Percentiles rank a stretch among this genome's conserved stretches.
Evolutionary conservation across 2,888 invertebrate species (phyloP).

Genomic region (Trichopria drosophilae): DNA sequence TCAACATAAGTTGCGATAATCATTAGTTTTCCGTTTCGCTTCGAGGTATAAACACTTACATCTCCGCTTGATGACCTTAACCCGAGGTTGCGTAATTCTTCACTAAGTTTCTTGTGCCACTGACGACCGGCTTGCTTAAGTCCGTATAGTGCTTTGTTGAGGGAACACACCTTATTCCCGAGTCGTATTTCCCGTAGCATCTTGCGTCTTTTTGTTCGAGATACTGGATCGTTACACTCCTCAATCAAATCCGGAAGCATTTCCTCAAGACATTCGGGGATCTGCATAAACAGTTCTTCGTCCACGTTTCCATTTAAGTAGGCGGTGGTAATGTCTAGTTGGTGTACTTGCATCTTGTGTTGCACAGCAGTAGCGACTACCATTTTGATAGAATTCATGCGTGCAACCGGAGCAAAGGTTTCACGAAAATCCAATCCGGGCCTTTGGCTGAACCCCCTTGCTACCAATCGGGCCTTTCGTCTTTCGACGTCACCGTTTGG

Average conservation of each 20-base stretch:
- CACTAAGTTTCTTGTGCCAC: too few relatives aligned
- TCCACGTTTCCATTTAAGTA: conserved; percentile 18
- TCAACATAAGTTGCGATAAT: too few relatives aligned
- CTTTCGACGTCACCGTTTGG: conserved; percentile 20
- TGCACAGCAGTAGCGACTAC: conserved; percentile 13
- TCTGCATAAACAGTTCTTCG: conserved; percentile 19
- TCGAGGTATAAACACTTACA: too few relatives aligned
- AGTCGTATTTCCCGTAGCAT: conserved; percentile 7
- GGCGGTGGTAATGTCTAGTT: too few relatives aligned
- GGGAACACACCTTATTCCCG: conserved; percentile 19
- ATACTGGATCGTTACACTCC: too few relatives aligned
- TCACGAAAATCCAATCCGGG: conserved; percentile 27
- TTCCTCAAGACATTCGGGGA: conserved; percentile 11
- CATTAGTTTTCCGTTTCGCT: too few relatives aligned
- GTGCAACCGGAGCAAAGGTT: too few relatives aligned
- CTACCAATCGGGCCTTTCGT: conserved; percentile 28
- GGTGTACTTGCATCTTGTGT: neutral
- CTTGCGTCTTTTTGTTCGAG: conserved; percentile 1
- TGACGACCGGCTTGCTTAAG: too few relatives aligned
- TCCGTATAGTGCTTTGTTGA: too few relatives aligned
- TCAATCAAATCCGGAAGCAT: conserved; percentile 8
- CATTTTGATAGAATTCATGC: conserved; percentile 11
- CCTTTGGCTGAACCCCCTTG: conserved; percentile 20
- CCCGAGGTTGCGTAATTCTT: too few relatives aligned
- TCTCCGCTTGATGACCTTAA: too few relatives aligned